phyloP scores from a whole-genome alignment of 37 sponge, comb jelly and placozoan species.

The Beroe ovata region DNA sequence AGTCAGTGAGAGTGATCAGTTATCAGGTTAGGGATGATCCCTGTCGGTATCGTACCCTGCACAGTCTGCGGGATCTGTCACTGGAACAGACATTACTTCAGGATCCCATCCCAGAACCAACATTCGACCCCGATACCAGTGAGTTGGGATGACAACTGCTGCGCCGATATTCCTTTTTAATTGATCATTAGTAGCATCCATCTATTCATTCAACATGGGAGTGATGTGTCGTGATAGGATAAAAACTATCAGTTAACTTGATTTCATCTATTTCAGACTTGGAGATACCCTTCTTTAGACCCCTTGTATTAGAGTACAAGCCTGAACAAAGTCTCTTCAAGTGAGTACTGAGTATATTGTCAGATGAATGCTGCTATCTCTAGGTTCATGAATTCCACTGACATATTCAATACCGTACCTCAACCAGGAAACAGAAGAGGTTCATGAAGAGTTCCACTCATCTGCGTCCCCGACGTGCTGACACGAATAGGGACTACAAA shows the following conservation, averaged over 20 bases:
- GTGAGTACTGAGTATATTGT: not conserved
- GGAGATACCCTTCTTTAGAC: conserved; percentile 36
- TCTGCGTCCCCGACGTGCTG: conserved; percentile 16
- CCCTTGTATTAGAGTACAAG: conserved; percentile 48
- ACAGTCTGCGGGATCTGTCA: conserved; percentile 26
- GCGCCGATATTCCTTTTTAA: too few species aligned
- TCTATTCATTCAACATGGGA: too few species aligned
- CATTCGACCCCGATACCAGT: conserved; percentile 30
- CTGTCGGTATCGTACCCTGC: not conserved
- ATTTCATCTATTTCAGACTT: conserved; percentile 10
- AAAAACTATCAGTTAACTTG: too few species aligned
- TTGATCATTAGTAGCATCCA: too few species aligned
- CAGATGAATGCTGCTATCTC: too few species aligned
- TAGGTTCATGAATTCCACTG: too few species aligned
- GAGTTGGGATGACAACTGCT: too few species aligned
- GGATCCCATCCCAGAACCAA: not conserved
- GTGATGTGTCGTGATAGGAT: too few species aligned
- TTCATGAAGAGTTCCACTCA: conserved; percentile 35
- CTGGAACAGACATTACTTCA: conserved; percentile 24
- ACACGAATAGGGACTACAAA: conserved; percentile 28
- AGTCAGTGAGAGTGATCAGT: conserved; percentile 46
- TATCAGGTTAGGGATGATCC: conserved; percentile 64
- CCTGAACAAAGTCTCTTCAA: not conserved
- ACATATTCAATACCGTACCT: too few species aligned
- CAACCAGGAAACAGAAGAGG: conserved; percentile 42